Conservation (phyloP, 2,888 invertebrate species). For the Scaptomyza parva region DNA sequence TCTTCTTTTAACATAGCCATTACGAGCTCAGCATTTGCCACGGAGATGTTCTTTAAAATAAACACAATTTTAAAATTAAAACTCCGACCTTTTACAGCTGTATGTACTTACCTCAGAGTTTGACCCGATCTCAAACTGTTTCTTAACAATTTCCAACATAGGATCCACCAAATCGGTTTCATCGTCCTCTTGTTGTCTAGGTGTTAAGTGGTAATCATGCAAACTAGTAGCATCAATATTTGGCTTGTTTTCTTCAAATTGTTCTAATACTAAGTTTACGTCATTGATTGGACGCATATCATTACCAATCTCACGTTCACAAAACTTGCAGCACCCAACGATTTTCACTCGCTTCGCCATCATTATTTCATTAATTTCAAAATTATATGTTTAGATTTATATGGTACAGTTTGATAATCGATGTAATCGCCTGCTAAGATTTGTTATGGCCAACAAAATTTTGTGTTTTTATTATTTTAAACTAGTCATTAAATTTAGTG, state of each 20-base stretch:
- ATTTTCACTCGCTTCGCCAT: background rate
- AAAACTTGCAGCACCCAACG: background rate
- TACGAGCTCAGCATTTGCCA: background rate
- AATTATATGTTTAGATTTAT: background rate
- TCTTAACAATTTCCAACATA: background rate
- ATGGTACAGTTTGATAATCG: background rate
- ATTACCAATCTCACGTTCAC: background rate
- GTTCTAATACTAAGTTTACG: background rate
- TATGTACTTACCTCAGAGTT: background rate
- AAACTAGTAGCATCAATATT: background rate
- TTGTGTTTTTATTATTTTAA: background rate
- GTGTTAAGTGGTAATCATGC: background rate
- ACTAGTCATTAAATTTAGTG: too few species aligned
- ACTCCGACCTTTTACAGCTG: too few species aligned
- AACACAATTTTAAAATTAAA: background rate
- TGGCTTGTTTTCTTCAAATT: background rate
- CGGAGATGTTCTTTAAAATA: background rate
- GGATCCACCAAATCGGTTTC: background rate
- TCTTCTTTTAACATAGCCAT: background rate
- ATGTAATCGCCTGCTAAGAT: background rate
- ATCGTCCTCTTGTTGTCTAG: background rate
- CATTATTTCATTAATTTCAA: background rate
- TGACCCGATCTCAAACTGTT: background rate
- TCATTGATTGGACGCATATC: constrained; percentile 1
- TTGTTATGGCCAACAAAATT: background rate